phyloP scores from a whole-genome alignment of 2,888 invertebrate genomes.

The Proisotoma minuta region DNA sequence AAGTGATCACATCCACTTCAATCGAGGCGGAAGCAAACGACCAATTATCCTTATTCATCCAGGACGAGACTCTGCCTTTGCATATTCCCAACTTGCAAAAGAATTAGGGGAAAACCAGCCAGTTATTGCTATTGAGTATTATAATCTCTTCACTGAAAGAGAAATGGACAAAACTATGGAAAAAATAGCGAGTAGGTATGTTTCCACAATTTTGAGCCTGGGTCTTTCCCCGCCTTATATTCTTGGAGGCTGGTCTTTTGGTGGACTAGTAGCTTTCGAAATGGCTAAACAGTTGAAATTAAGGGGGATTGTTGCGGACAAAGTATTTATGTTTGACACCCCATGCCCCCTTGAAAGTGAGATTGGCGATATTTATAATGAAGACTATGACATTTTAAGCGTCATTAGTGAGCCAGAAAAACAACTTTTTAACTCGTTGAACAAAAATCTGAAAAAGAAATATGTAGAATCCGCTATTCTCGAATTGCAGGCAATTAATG shows the following conservation, averaged over 20 bases:
- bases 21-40: background rate
- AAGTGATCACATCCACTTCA: background rate
- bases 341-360: background rate
- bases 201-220: background rate
- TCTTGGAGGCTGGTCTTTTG: constrained; percentile 9
- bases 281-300: background rate
- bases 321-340: background rate
- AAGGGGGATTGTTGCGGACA: background rate
- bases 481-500: background rate
- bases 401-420: background rate
- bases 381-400: background rate
- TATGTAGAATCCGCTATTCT: background rate
- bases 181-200: background rate
- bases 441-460: background rate
- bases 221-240: background rate
- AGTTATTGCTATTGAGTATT: constrained; percentile 3
- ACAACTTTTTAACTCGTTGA: background rate
- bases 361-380: background rate
- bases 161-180: background rate
- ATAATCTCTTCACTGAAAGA: background rate
- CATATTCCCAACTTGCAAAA: background rate
- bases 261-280: constrained; percentile 9
- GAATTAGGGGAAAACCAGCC: constrained; percentile 1
- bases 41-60: constrained; percentile 8
- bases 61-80: constrained; percentile 4